These are phyloP conservation scores for Ursus arctos DNA, from an alignment of 2,113 vertebrate species.

Conservation along the genomic window DNA sequence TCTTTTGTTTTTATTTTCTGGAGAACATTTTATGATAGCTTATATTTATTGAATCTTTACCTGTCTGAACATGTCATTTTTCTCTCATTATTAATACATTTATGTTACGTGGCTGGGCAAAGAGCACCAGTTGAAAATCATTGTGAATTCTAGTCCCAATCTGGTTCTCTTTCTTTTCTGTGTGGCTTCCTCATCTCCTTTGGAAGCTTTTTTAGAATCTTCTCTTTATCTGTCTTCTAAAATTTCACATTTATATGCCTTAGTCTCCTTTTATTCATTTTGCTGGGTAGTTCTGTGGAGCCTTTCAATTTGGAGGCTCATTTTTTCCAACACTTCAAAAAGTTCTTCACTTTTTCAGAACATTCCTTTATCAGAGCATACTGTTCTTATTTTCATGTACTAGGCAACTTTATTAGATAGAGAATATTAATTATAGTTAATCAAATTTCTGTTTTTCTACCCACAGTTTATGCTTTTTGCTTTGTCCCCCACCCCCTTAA, in stretches of 20 bases:
- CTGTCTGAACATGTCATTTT: conserved; percentile 1
- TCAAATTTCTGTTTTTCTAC: background rate
- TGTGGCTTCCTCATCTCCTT: background rate
- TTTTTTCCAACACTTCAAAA: background rate
- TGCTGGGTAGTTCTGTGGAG: background rate
- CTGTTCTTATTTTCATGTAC: background rate
- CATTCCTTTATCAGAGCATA: background rate
- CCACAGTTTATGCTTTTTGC: background rate
- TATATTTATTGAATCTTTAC: background rate
- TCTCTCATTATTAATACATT: background rate
- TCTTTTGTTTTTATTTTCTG: background rate
- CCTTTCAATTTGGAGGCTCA: background rate
- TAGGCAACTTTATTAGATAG: background rate
- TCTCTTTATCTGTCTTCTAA: background rate
- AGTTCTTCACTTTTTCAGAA: background rate
- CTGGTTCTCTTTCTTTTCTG: background rate
- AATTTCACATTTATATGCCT: background rate
- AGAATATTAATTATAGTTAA: background rate
- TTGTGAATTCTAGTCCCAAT: background rate
- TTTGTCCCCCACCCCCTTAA: background rate
- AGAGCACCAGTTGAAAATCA: background rate
- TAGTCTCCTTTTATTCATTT: background rate
- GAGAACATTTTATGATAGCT: background rate
- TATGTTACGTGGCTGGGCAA: background rate
- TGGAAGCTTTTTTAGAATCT: background rate